phyloP scores from a whole-genome alignment of 1,140 invertebrate genomes.

The Oryctes rhinoceros region DNA sequence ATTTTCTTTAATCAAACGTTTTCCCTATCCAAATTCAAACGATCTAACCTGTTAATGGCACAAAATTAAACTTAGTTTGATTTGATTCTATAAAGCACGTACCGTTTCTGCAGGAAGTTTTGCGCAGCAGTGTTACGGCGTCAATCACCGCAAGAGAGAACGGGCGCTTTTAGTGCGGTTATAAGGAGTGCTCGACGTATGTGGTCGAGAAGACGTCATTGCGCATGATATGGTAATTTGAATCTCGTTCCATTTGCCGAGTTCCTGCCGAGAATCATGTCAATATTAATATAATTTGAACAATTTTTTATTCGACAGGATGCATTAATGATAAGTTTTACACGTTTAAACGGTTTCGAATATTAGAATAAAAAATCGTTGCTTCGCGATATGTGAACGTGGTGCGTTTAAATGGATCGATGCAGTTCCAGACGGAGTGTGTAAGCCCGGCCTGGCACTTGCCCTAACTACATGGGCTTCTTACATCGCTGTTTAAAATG shows the following conservation, averaged over 20 bases:
- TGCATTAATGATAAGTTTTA: background rate
- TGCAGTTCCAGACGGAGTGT: background rate
- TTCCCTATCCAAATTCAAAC: background rate
- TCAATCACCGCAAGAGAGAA: slow-evolving; percentile 14
- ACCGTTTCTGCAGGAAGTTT: slow-evolving; percentile 23
- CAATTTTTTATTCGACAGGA: background rate
- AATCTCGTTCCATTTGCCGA: slow-evolving; percentile 2
- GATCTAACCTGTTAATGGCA: background rate
- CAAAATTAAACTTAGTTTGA: slow-evolving; percentile 5
- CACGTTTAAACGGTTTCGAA: background rate
- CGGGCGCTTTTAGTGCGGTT: slow-evolving; percentile 18
- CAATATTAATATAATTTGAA: background rate
- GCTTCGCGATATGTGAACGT: background rate
- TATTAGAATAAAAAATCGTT: background rate
- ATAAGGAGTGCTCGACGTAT: background rate
- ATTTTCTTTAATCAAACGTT: background rate
- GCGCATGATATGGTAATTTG: slow-evolving; percentile 23
- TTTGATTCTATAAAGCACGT: background rate
- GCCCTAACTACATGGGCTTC: too few species aligned
- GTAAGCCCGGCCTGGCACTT: background rate
- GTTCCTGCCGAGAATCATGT: slow-evolving; percentile 4
- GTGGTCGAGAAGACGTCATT: slow-evolving; percentile 18
- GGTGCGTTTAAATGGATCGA: background rate
- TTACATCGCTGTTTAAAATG: too few species aligned
- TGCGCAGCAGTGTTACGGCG: slow-evolving; percentile 12